phyloP scores from a whole-genome alignment of 2,797 vertebrate genomes.

The Typhlichthys eigenmanni region DNA sequence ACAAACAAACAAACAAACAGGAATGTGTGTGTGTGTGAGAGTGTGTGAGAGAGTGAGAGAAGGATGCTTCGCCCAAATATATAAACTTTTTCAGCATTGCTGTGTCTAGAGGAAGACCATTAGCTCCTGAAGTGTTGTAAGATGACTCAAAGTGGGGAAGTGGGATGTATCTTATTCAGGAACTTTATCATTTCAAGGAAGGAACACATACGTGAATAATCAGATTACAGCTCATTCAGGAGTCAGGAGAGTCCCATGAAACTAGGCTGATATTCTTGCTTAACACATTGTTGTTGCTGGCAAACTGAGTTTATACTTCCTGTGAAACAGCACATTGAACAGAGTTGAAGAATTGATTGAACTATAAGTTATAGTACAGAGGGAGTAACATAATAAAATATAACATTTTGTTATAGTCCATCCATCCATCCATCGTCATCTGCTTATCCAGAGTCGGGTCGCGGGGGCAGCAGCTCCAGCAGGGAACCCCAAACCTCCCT shows the following conservation, averaged over 20 bases:
- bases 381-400: not conserved
- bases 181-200: conserved; percentile 7
- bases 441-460: no score
- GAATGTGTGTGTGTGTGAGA: no score
- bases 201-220: conserved; percentile 13
- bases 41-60: no score
- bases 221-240: conserved; percentile 32
- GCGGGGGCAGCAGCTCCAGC: no score
- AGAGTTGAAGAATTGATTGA: no score
- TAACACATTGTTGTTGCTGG: conserved; percentile 41
- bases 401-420: no score
- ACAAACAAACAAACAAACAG: conserved; percentile 40
- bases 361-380: no score
- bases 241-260: conserved; percentile 12
- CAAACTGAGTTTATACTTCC: conserved; percentile 31
- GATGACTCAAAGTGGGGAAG: not conserved
- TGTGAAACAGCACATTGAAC: conserved; percentile 5
- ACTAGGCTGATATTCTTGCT: conserved; percentile 30
- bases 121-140: no score
- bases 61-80: no score
- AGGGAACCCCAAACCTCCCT: no score
- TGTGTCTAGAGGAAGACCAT: not conserved
- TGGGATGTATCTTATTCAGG: not conserved
- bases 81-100: not conserved
- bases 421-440: no score